Conservation (phyloP, 2,113 vertebrate genomes). For the Cinclus cinclus region DNA sequence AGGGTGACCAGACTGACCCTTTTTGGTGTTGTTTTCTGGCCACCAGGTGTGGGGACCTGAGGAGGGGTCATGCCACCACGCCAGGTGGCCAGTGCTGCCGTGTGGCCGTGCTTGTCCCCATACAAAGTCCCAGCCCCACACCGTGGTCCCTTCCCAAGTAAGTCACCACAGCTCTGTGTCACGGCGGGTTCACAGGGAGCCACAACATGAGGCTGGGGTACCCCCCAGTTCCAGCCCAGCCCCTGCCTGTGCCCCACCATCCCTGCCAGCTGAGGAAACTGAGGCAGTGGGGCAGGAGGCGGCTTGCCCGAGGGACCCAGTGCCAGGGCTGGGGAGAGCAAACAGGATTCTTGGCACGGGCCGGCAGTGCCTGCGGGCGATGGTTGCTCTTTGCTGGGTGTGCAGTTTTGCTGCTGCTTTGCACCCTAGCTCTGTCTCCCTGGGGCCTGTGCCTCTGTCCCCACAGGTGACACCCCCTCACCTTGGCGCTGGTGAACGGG, state of each 20-base stretch:
- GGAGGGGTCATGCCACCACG: background rate
- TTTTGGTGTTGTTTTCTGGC: background rate
- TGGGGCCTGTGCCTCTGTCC: background rate
- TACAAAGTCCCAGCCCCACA: background rate
- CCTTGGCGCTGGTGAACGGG: background rate
- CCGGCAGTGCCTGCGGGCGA: background rate
- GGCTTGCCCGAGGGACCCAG: background rate
- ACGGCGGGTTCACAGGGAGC: background rate
- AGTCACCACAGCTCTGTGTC: background rate
- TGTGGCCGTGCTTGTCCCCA: background rate
- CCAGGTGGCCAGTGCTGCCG: background rate
- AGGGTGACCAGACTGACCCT: rapidly evolving
- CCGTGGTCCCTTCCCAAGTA: background rate
- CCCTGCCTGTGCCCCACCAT: background rate
- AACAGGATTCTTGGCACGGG: background rate
- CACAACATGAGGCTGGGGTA: background rate
- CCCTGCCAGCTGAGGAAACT: background rate
- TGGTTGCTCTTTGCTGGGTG: background rate
- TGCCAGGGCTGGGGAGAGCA: background rate
- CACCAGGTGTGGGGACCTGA: background rate
- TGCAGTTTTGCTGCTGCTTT: background rate
- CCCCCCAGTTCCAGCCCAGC: background rate
- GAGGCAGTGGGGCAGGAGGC: background rate
- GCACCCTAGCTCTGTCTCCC: background rate
- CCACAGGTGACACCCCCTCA: background rate